Evolutionary conservation across 2,797 vertebrate species (phyloP), one percentile per base, ranked within the genome.

Genomic region (Astyanax mexicanus): DNA sequence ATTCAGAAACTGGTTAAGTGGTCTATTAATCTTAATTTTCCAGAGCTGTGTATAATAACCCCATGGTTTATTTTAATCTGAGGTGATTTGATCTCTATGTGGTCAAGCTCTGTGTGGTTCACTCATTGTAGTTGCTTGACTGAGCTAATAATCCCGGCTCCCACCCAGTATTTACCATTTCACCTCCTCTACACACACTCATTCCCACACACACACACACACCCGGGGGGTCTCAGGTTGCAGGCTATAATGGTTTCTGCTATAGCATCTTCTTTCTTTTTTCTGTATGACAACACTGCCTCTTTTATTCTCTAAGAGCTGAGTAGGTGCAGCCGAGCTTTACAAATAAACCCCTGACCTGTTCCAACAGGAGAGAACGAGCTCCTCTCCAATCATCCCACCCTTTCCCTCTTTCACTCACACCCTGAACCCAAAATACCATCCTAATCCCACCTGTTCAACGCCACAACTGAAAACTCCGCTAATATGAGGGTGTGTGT

Each of bases 271-370:
- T 72, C 51, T 58, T 37, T 17, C 21, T 81, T 4, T 40, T 15
- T 23, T 40, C 52, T 8, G 29, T 61, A 38, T 74, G 49, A 80
- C 73, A 44, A 72, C 32, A 21, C 61, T 21, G 45, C 15, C 35
- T 23, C 64, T 66, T 79, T 83, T 80, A 78, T 80, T 72, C 35
- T 27, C n/a, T 45, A 47, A 57, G 66, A 44, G 27, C 60, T 69
- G 10, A 25, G 42, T 52, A 44, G 60, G 65, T 66, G 69, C 17
- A 68, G 27, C 11, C 37, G 35, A 51, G 78, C 78, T 78, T 86
- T 84, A 88, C 85, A 85, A 85, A 86, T 12, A 87, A 86, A 89
- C 88, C 87, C 88, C 85, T 19, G 84, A 88, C 88, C 84, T 91
- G 90, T 88, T 85, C 87, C 80, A 88, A 91, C 90, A 93, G 81